phyloP scores from a whole-genome alignment of 2,888 invertebrate species.

The Macaria notata region DNA sequence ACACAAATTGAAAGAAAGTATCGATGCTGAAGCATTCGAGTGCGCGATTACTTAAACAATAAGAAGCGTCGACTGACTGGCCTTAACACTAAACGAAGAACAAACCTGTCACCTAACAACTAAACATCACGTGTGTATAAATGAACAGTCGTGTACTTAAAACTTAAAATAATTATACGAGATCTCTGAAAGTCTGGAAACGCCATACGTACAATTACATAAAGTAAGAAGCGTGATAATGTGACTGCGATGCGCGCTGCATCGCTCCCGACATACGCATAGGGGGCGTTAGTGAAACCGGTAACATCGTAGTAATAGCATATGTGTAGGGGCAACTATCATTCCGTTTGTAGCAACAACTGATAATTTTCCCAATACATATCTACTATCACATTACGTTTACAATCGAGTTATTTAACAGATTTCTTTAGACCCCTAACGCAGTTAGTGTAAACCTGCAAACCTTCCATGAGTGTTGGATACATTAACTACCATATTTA shows the following conservation, averaged over 20 bases:
- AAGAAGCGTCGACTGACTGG: conserved; percentile 55
- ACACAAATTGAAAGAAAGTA: conserved; percentile 22
- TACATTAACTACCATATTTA: conserved; percentile 32
- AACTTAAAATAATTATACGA: conserved; percentile 73
- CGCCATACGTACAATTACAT: conserved; percentile 73
- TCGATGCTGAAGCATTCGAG: conserved; percentile 42
- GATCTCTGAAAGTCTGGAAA: conserved; percentile 83
- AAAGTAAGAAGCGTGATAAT: conserved; percentile 58
- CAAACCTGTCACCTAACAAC: conserved; percentile 49
- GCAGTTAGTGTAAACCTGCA: no score
- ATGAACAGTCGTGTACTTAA: conserved; percentile 75
- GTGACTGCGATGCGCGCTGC: conserved; percentile 13
- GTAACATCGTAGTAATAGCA: no score
- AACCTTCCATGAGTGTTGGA: background rate
- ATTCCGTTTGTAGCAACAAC: no score
- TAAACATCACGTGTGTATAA: conserved; percentile 67
- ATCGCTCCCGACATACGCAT: no score
- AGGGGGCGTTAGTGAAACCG: no score
- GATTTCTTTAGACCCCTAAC: no score
- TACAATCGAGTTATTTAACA: no score
- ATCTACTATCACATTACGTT: no score
- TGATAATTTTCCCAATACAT: no score
- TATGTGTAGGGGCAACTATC: no score
- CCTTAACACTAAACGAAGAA: conserved; percentile 44
- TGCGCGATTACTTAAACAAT: conserved; percentile 46